phyloP scores from a whole-genome alignment of 2,888 invertebrate species.

The Cecidostiba fungosa region DNA sequence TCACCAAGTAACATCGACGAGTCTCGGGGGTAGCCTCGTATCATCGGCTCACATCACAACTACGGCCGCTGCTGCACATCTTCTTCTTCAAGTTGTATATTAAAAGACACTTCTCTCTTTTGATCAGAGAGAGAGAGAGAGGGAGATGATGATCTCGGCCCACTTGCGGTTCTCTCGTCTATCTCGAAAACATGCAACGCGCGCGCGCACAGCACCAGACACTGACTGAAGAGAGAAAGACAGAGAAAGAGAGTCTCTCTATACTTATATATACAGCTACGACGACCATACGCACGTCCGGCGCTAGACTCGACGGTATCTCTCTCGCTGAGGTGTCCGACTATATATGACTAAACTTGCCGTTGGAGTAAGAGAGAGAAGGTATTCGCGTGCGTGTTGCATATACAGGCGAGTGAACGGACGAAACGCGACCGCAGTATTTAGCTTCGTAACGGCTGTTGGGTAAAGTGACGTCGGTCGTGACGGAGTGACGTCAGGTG shows the following conservation, averaged over 20 bases:
- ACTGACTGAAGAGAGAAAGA: background rate
- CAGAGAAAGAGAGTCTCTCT: background rate
- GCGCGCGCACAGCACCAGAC: constrained; percentile 10
- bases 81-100: background rate
- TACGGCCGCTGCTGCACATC: constrained; percentile 53
- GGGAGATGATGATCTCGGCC: background rate
- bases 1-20: constrained; percentile 79
- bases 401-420: constrained; percentile 9
- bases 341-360: background rate
- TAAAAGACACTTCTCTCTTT: background rate
- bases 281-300: constrained; percentile 7
- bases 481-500: background rate
- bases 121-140: background rate
- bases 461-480: constrained; percentile 10
- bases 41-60: constrained; percentile 76
- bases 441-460: constrained; percentile 32
- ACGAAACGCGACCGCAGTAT: background rate
- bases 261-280: background rate
- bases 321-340: background rate
- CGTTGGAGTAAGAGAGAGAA: background rate
- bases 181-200: background rate
- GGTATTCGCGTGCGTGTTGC: background rate
- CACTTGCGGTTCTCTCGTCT: background rate
- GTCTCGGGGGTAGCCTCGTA: constrained; percentile 71
- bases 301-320: background rate